These are phyloP conservation scores for Hiodon tergisus DNA, from an alignment of 2,113 vertebrate species.

Conservation along the genomic window DNA sequence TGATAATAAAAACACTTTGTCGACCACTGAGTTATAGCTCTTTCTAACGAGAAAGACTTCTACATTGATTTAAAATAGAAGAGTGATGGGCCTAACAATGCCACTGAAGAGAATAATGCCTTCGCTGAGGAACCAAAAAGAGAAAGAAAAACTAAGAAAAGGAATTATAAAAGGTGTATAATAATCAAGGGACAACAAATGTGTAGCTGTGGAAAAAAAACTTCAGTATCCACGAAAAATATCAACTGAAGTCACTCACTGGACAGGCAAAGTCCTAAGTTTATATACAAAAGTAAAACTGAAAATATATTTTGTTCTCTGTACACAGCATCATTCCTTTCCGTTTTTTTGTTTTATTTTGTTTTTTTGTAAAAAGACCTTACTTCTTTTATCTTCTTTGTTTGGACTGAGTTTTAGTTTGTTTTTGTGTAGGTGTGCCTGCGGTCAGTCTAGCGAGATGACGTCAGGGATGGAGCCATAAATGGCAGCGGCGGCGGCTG, in stretches of 20 bases:
- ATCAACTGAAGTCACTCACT: constrained; percentile 81
- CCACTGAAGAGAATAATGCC: constrained; percentile 71
- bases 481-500: constrained; percentile 75
- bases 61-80: constrained; percentile 57
- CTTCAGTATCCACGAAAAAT: constrained; percentile 88
- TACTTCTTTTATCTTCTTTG: constrained; percentile 59
- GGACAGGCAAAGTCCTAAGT: constrained; percentile 84
- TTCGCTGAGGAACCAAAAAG: constrained; percentile 61
- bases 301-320: constrained; percentile 99
- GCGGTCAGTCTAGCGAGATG: constrained; percentile 88
- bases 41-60: constrained; percentile 46
- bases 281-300: constrained; percentile 99
- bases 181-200: constrained; percentile 65
- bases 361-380: constrained; percentile 59
- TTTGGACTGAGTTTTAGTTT: constrained; percentile 19
- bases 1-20: constrained; percentile 58
- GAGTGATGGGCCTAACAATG: constrained; percentile 45
- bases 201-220: constrained; percentile 76
- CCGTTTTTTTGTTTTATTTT: constrained; percentile 47
- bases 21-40: constrained; percentile 25
- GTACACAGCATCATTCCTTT: constrained; percentile 74
- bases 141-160: constrained; percentile 47
- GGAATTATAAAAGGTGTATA: constrained; percentile 71
- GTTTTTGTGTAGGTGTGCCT: constrained; percentile 27
- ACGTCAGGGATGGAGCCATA: constrained; percentile 94